These are phyloP conservation scores for Gopherus evgoodei DNA, from an alignment of 2,113 vertebrate genomes.

Conservation along the genomic window DNA sequence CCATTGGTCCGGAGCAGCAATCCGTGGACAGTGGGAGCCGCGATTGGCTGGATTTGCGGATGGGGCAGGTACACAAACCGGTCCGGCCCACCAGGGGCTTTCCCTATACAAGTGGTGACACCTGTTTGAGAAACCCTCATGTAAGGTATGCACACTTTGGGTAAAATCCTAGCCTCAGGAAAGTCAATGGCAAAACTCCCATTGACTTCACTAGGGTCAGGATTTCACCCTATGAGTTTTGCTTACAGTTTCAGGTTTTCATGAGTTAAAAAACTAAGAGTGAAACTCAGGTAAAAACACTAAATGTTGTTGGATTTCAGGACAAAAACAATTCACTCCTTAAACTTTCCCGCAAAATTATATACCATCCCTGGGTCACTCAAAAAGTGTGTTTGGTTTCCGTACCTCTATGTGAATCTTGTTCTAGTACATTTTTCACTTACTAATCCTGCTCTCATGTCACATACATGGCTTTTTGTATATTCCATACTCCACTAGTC, in stretches of 20 bases:
- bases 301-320: background rate
- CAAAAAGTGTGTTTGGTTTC: accelerated
- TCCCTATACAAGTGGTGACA: too few relatives aligned
- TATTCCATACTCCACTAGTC: background rate
- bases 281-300: background rate
- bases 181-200: background rate
- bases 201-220: background rate
- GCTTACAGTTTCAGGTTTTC: background rate
- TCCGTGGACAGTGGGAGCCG: too few relatives aligned
- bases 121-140: background rate
- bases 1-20: too few relatives aligned
- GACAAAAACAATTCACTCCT: background rate
- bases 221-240: background rate
- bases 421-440: accelerated
- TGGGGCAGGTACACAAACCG: too few relatives aligned
- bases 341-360: background rate
- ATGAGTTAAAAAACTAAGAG: background rate
- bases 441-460: background rate
- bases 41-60: too few relatives aligned
- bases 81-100: too few relatives aligned
- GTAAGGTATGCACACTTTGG: too few relatives aligned
- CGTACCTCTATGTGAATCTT: background rate
- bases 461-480: accelerated
- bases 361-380: background rate
- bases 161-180: background rate